Base-by-base conservation (phyloP, 2,113 vertebrate genomes). In the Solea solea region DNA sequence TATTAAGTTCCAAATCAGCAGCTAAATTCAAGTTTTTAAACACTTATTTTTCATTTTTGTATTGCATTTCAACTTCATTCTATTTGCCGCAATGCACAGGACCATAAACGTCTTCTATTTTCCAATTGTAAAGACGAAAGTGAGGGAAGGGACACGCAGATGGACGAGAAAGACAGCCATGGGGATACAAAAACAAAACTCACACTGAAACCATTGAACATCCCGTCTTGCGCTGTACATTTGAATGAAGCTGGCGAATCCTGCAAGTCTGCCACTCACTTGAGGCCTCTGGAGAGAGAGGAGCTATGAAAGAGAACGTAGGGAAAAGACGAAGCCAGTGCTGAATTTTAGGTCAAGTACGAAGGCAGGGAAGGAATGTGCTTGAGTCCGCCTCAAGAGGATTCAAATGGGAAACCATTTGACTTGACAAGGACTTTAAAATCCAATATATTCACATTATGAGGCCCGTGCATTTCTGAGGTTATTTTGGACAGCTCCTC, bases 361-460 rank as follows among this genome's bases (percentile, higher is more conserved):
- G 69, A 75, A 75, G 76, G 78, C 68, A 78, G 77, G 53, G 14
- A 27, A 4, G 7, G 63, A 79, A 77, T 53, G 41, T 4, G 12
- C 78, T 79, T 68, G 58, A 54, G 49, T n/a, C 27, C 63, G 64
- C 62, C 84, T 67, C 66, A 56, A 45, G 81, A 87, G 77, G 57
- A 69, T 68, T 83, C 67, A 74, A 84, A 84, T 69, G 58, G 61
- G 83, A 84, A 78, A 74, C 74, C 75, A 80, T 74, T 69, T 7
- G n/a, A 69, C 64, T 85, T 81, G 90, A 88, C 86, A 90, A 74
- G 81, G 72, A 85, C 86, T 84, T 90, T 88, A 86, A 84, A 90
- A 80, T 74, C 56, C 82, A 88, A 86, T 88, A 69, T 78, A 74
- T 79, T 79, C 76, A 67, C 76, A 77, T 85, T 71, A 89, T 76